Percentiles rank a stretch among this genome's conserved stretches.
Conservation (phyloP, 2,797 vertebrate species). For the Heterohyrax brucei region DNA sequence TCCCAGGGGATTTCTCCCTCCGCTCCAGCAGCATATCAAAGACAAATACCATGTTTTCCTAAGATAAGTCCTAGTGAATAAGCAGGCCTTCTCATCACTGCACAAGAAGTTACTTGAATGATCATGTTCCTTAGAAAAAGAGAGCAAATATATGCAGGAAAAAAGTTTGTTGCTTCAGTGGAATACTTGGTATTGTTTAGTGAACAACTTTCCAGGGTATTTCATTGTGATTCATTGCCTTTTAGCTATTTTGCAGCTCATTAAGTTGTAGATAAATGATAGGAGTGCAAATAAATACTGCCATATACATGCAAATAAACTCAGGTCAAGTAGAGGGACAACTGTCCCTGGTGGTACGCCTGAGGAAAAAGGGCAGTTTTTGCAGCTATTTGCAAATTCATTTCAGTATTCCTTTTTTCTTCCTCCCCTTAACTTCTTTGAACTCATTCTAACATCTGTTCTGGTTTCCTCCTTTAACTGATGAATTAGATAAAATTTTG, state of each 20-base stretch:
- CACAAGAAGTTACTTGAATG: neutral
- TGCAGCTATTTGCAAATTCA: conserved; percentile 16
- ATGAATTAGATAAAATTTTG: conserved; percentile 32
- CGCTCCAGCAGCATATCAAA: neutral
- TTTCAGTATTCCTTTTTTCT: conserved; percentile 12
- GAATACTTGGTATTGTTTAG: neutral
- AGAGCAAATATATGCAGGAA: neutral
- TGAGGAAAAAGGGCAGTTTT: conserved; percentile 23
- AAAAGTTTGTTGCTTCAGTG: neutral
- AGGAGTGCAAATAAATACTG: neutral
- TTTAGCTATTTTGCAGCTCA: conserved; percentile 31
- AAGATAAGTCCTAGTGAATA: conserved; percentile 12
- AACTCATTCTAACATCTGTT: neutral
- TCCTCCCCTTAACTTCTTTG: conserved; percentile 8
- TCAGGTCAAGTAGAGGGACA: neutral
- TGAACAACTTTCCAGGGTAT: neutral
- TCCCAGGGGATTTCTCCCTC: neutral
- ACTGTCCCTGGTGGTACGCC: neutral
- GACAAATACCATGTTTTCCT: conserved; percentile 9
- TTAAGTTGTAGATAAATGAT: neutral
- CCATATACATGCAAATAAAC: neutral
- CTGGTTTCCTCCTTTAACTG: conserved; percentile 27
- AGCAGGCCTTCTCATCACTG: neutral
- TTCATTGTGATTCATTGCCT: neutral
- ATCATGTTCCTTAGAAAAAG: neutral